A percentile compares a stretch with the other conserved stretches of the same genome.
Conservation (phyloP, 1,140 invertebrate species). For the Monochamus saltuarius region DNA sequence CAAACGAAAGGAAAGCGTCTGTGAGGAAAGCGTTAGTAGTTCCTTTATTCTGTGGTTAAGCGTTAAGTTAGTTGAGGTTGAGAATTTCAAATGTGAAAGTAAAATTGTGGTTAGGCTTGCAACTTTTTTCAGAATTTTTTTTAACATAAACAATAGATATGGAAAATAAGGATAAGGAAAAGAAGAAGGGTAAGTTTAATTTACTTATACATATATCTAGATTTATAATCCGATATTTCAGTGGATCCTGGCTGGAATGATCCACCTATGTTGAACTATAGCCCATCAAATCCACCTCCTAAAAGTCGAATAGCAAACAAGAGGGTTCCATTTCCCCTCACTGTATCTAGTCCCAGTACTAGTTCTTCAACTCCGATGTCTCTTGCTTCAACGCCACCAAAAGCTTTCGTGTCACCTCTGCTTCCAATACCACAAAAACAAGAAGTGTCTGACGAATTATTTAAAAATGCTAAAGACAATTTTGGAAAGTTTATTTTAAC, state of each 20-base stretch:
- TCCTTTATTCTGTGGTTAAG: too few relatives aligned
- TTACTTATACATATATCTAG: too few relatives aligned
- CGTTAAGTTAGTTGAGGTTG: too few relatives aligned
- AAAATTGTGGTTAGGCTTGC: too few relatives aligned
- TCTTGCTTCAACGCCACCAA: background rate
- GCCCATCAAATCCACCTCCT: constrained; percentile 39
- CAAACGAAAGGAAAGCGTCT: too few relatives aligned
- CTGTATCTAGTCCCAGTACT: background rate
- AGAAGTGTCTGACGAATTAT: constrained; percentile 15
- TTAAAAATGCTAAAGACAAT: constrained; percentile 22
- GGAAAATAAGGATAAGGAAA: too few relatives aligned
- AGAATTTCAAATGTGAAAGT: too few relatives aligned
- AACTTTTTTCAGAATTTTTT: too few relatives aligned
- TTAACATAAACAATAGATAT: too few relatives aligned
- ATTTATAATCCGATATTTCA: too few relatives aligned
- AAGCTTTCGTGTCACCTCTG: constrained; percentile 1
- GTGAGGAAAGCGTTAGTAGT: too few relatives aligned
- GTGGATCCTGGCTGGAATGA: constrained; percentile 45
- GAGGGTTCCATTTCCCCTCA: constrained; percentile 43
- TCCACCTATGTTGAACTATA: constrained; percentile 43
- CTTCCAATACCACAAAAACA: constrained; percentile 5
- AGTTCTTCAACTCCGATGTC: constrained; percentile 1
- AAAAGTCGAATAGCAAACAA: constrained; percentile 46
- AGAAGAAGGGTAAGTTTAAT: too few relatives aligned
- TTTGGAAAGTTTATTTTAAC: constrained; percentile 20